Evolutionary conservation across 2,113 vertebrate species (phyloP), one percentile per base, ranked within the genome.

Genomic region (Axis porcinus): DNA sequence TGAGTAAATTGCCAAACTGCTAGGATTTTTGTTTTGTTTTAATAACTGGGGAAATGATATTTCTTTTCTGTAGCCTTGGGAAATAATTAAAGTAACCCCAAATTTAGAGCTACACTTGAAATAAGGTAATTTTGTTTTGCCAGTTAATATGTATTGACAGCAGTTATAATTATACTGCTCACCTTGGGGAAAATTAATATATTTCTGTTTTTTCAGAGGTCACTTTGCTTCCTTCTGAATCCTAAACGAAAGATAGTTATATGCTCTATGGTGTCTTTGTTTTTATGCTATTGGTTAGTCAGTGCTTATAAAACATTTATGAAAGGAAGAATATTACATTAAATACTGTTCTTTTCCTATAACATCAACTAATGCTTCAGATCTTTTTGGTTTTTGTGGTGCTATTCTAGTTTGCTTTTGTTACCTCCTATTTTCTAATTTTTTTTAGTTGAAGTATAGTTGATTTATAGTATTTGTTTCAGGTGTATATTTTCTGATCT

Each of bases 11-110:
- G 60, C 88, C 58, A 89, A 12, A 86, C 94, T 92, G 43, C 62
- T 95, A 86, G 54, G 40, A 93, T 85, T 98, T 93, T 74, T 43
- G 16, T 95, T 83, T 64, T 43, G 19, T 36, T 62, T 87, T 91
- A 90, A 50, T 81, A 91, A 83, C 16, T 15, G 57, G 28, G 47
- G n/a, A 87, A 70, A 92, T 52, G 86, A 54, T 84, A 74, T 17
- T 33, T 76, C n/a, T 55, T 83, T 28, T 40, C 21, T 67, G 86
- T 74, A 82, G 47, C 36, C 52, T 64, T 96, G 55, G 79, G 50
- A 94, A 91, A 87, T 85, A 58, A 89, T 89, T 95, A 90, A 62
- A 67, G 67, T 95, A 86, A 7, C 13, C 27, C 28, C 58, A 93
- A 60, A 58, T 97, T 79, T 83, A 84, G 81, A 95, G 60, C 40